Evolutionary conservation across 1,140 invertebrate genomes (phyloP), one percentile per base, ranked within the genome.

Genomic region (Trichonephila clavipes): DNA sequence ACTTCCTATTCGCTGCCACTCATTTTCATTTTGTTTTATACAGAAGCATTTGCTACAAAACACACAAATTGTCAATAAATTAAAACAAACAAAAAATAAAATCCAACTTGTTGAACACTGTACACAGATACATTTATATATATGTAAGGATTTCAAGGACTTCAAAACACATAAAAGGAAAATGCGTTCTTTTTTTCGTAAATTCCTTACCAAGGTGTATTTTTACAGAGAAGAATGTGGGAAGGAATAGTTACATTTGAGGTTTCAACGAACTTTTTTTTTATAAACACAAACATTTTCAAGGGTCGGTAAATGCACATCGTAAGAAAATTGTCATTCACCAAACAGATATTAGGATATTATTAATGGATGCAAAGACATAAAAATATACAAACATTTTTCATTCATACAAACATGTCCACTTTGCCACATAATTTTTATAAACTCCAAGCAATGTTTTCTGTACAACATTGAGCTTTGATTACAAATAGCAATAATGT

Each of bases 41-140:
- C 77, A 89, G 88, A 89, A 89, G 88, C 88, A 61, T 87, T 89
- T 58, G n/a, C 62, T 72, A 72, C 62, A 89, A 89, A 89, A 89
- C 66, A 89, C 88, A 89, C 28, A 62, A 87, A 28, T 24, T 24
- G 69, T 72, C 24, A 34, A 28, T 72, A 66, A 58, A 64, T 40
- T 16, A 61, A 58, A 34, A 88, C 86, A 28, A 21, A 64, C 51
- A 61, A 19, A 64, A 14, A 64, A 40, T 64, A 58, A 85, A 51
- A 58, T 64, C 18, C 18, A 88, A 61, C 19, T 61, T 88, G 28
- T 88, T 34, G 8, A 66, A 64, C 12, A 51, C 58, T 88, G 62
- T 88, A 88, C 86, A 88, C 34, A 61, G 58, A 88, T 88, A 64
- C 28, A 51, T 12, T 10, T 5, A 51, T 51, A 51, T 51, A 51